A percentile compares a stretch with the other conserved stretches of the same genome.
Evolutionary conservation across 2,888 invertebrate species (phyloP).

Genomic region (Seladonia tumulorum): DNA sequence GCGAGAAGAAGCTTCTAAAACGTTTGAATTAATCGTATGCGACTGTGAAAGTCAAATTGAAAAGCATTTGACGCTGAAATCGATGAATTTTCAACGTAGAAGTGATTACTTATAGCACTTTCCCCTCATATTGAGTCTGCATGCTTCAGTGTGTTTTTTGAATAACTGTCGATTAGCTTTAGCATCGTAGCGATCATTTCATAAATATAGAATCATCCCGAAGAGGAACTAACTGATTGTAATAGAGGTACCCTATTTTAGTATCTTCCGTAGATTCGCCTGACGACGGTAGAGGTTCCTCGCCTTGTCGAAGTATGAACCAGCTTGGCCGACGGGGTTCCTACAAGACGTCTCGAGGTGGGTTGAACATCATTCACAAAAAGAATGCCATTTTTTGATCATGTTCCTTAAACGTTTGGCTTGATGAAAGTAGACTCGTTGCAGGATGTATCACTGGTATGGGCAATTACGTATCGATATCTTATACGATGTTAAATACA

Average conservation of each 20-base stretch:
- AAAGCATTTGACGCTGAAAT: constrained; percentile 14
- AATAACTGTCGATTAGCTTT: constrained; percentile 54
- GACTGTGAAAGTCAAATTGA: neutral
- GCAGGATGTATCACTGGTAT: constrained; percentile 74
- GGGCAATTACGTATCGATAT: constrained; percentile 65
- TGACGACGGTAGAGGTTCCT: constrained; percentile 91
- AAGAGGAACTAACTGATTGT: constrained; percentile 69
- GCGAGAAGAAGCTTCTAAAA: neutral
- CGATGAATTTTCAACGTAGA: constrained; percentile 22
- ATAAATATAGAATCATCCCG: constrained; percentile 43
- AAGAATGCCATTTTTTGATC: constrained; percentile 61
- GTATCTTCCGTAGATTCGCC: constrained; percentile 88
- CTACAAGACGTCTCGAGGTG: constrained; percentile 95
- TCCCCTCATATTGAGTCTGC: constrained; percentile 55
- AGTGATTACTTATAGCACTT: constrained; percentile 54
- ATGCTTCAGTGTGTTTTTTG: constrained; percentile 52
- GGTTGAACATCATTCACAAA: constrained; percentile 55
- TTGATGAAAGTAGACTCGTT: constrained; percentile 73
- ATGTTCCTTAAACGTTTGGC: constrained; percentile 72
- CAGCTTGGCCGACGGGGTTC: constrained; percentile 92
- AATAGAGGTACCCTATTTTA: constrained; percentile 82
- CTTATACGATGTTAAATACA: constrained; percentile 62
- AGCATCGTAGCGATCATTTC: constrained; percentile 44
- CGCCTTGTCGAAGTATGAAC: constrained; percentile 88
- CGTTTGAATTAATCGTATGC: neutral